A percentile compares a stretch with the other conserved stretches of the same genome.
Evolutionary conservation across 2,113 vertebrate species (phyloP).

Genomic region (Cyanocitta stelleri): DNA sequence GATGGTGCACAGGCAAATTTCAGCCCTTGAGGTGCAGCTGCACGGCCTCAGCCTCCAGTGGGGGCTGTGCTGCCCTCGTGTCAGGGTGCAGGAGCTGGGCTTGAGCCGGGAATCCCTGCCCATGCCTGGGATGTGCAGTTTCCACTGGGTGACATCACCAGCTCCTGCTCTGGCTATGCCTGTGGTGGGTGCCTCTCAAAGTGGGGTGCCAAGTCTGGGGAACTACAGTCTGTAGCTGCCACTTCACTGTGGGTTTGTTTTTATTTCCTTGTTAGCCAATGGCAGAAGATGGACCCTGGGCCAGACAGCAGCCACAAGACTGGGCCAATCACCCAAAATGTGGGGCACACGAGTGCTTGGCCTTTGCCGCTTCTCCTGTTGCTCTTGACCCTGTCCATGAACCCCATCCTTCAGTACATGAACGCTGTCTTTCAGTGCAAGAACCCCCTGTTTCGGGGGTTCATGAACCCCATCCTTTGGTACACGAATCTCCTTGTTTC

Average conservation of each 20-base stretch:
- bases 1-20: background rate
- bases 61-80: background rate
- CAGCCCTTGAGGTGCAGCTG: background rate
- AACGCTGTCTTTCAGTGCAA: background rate
- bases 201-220: background rate
- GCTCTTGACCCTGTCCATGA: fast-evolving
- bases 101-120: background rate
- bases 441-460: background rate
- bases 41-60: background rate
- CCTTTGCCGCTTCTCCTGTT: background rate
- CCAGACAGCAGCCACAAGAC: fast-evolving
- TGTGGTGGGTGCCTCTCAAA: fast-evolving
- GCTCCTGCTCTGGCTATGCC: background rate
- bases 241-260: fast-evolving
- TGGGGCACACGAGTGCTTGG: background rate
- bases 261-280: background rate
- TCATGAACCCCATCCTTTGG: fast-evolving
- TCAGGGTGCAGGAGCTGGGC: fast-evolving
- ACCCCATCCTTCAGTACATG: fast-evolving
- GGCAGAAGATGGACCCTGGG: background rate
- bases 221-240: background rate
- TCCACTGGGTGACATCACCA: fast-evolving
- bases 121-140: fast-evolving
- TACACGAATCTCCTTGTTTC: background rate
- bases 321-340: fast-evolving